A percentile compares a stretch with the other conserved stretches of the same genome.
phyloP scores from a whole-genome alignment of 2,888 invertebrate genomes.

The Chouioia cunea region DNA sequence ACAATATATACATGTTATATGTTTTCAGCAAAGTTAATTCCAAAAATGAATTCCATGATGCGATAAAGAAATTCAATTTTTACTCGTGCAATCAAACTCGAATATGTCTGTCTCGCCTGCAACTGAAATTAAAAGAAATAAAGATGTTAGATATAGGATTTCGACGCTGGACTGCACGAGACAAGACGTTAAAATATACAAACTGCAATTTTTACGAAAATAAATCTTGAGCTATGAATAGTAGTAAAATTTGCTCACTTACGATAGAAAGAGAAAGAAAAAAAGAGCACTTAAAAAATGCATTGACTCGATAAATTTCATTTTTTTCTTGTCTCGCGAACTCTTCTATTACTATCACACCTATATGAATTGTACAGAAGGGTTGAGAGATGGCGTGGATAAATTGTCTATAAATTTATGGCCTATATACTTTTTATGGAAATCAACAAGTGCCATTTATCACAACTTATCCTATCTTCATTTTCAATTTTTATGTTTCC shows the following conservation, averaged over 20 bases:
- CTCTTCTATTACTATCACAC: constrained; percentile 3
- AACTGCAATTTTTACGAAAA: not conserved
- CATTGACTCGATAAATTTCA: constrained; percentile 12
- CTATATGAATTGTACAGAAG: constrained; percentile 30
- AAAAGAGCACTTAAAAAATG: constrained; percentile 6
- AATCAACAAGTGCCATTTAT: constrained; percentile 44
- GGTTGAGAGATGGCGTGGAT: constrained; percentile 31
- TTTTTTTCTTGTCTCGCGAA: not conserved
- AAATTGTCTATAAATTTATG: constrained; percentile 29
- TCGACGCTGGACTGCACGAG: too few species aligned
- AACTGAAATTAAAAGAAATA: too few species aligned
- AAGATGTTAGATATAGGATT: too few species aligned
- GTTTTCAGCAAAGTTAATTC: too few species aligned
- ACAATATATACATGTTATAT: too few species aligned
- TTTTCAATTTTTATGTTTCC: constrained; percentile 21
- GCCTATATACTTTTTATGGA: constrained; percentile 40
- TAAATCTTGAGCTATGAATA: not conserved
- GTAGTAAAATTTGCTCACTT: not conserved
- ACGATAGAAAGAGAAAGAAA: constrained; percentile 1
- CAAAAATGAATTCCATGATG: too few species aligned
- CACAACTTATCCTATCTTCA: constrained; percentile 32
- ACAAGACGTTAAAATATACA: too few species aligned
- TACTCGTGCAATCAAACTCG: too few species aligned
- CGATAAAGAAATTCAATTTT: too few species aligned
- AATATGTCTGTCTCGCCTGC: too few species aligned